Percentiles rank a stretch among this genome's conserved stretches.
phyloP scores from a whole-genome alignment of 2,113 vertebrate genomes.

The Ciconia boyciana region DNA sequence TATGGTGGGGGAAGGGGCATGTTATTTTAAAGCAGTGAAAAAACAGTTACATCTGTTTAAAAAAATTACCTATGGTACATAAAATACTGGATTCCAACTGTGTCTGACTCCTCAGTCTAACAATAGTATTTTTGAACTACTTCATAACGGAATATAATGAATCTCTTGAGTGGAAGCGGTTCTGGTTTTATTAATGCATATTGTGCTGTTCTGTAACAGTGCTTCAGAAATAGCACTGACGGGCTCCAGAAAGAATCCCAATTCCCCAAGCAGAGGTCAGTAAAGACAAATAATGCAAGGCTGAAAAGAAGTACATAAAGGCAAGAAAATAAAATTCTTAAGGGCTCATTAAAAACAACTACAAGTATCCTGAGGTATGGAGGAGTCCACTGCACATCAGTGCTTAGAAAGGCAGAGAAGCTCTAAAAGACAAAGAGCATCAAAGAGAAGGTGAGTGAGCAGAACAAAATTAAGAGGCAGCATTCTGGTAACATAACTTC shows the following conservation, averaged over 20 bases:
- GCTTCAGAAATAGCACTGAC: constrained; percentile 11
- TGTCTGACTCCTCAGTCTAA: neutral
- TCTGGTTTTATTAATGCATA: neutral
- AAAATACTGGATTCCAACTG: neutral
- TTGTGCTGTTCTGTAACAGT: neutral
- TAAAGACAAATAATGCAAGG: neutral
- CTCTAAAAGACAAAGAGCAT: neutral
- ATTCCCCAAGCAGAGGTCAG: neutral
- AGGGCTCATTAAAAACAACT: neutral
- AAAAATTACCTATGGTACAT: neutral
- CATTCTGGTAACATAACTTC: neutral
- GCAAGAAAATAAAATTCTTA: neutral
- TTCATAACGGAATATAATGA: neutral
- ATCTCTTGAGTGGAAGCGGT: neutral
- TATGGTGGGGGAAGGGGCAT: neutral
- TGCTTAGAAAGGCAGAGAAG: neutral
- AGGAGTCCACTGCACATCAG: neutral
- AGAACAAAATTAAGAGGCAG: neutral
- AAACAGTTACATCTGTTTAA: neutral
- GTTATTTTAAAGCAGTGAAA: neutral
- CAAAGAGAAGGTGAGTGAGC: neutral
- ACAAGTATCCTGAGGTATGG: neutral
- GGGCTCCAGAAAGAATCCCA: neutral
- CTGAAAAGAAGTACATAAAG: neutral
- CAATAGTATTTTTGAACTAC: neutral